Evolutionary conservation across 2,113 vertebrate species (phyloP).

Genomic region (Otus sunia): DNA sequence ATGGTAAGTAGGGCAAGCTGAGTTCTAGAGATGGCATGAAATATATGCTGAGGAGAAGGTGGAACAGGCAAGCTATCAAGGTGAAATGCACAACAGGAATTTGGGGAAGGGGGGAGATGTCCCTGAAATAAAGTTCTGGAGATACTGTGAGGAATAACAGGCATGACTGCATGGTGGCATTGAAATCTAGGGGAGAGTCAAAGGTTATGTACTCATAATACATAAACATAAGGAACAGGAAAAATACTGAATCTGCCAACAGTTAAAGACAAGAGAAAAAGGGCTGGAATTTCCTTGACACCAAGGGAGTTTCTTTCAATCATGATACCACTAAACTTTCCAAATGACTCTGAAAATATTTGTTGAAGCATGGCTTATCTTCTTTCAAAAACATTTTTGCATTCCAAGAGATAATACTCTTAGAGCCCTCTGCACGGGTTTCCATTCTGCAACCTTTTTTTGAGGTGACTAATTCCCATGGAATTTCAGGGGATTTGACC

Average conservation of each 20-base stretch:
- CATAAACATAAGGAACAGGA: background rate
- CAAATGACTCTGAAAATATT: slow-evolving; percentile 38
- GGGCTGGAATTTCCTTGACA: slow-evolving; percentile 3
- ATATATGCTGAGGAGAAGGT: background rate
- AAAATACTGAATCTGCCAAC: background rate
- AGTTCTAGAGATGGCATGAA: background rate
- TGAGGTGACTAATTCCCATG: background rate
- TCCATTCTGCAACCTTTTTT: background rate
- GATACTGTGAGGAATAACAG: background rate
- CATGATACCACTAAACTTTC: background rate
- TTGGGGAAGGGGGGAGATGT: background rate
- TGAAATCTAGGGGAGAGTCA: background rate
- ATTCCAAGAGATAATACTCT: background rate
- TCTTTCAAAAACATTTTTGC: slow-evolving; percentile 39
- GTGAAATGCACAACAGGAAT: background rate
- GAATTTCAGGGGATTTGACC: background rate
- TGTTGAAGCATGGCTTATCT: slow-evolving; percentile 19
- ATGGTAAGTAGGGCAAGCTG: background rate
- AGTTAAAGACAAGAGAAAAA: background rate
- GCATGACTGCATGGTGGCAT: background rate
- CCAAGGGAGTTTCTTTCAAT: slow-evolving; percentile 19
- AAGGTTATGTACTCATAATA: background rate
- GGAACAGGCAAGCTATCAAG: background rate
- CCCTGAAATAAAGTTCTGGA: background rate
- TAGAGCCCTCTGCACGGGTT: background rate